Base-by-base conservation (phyloP, 2,888 invertebrate genomes). In the Hemicrepidius hirtus region DNA sequence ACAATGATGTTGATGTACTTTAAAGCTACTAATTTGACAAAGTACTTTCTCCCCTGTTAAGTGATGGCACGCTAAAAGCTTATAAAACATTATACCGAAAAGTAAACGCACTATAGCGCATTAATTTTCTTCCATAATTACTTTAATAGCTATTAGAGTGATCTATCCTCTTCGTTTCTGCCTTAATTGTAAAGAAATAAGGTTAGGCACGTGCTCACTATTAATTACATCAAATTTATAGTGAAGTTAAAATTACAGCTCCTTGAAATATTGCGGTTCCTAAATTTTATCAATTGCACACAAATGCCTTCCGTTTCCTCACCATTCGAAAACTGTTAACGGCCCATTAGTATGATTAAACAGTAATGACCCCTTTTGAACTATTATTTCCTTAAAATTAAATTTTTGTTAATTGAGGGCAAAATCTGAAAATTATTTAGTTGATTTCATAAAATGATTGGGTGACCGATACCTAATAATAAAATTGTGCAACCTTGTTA, bases 61-160 rank as follows among this genome's bases (percentile, higher is more conserved):
- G 28, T 53, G 18, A 53, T 24, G 53, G 24, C 53, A 24, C 53
- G 53, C 53, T 53, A 53, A 53, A 24, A 53, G 53, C 53, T 53
- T 53, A 53, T 53, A 53, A 53, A 53, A 24, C 28, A 53, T 53
- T 53, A 24, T 24, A 53, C 24, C 13, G 4, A 53, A 53, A 53
- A 53, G 53, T 24, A 53, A 53, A 53, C 53, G 53, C 28, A 53
- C 53, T 53, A 53, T 53, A 53, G 18, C 21, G 21, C 49, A 49
- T 21, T 53, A 16, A 21, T n/a, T 55, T 55, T 55, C 32, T 55
- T 28, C 53, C 28, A 55, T 55, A 55, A 55, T 55, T 55, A 32
- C 32, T 24, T 55, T 55, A 55, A 32, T 32, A 55, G 53, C 32
- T 55, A 55, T 32, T 55, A 13, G 13, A 55, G 20, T 55, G 53